Conservation (phyloP, 2,797 vertebrate species). For the Tragopan temminckii region DNA sequence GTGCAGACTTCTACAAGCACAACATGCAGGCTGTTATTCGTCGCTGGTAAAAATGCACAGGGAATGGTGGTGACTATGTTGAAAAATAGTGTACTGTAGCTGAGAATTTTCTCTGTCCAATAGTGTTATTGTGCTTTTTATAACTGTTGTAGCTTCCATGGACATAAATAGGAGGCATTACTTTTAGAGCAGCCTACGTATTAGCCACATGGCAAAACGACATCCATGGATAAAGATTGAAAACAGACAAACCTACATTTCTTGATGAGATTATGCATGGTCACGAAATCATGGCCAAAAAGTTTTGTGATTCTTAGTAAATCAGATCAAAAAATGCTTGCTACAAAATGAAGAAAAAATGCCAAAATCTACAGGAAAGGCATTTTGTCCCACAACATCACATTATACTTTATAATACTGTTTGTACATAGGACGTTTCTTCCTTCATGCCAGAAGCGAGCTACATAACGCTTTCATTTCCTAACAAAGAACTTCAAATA, state of each 20-base stretch:
- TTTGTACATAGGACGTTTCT: background rate
- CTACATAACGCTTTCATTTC: background rate
- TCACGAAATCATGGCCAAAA: background rate
- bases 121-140: too few relatives aligned
- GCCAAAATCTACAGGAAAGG: background rate
- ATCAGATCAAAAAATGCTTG: background rate
- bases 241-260: background rate
- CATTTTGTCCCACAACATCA: background rate
- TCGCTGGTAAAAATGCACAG: too few relatives aligned
- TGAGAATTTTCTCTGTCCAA: too few relatives aligned
- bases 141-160: too few relatives aligned
- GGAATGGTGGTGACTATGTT: too few relatives aligned
- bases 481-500: background rate
- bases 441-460: background rate
- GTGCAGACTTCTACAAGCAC: too few relatives aligned
- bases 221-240: background rate
- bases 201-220: background rate
- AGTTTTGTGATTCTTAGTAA: background rate
- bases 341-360: constrained; percentile 3
- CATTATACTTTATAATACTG: background rate
- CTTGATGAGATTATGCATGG: background rate
- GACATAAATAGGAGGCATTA: too few relatives aligned
- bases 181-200: too few relatives aligned
- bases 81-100: too few relatives aligned
- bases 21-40: too few relatives aligned